These are phyloP conservation scores for Platorchestia sp. DNA, from an alignment of 1,140 invertebrate genomes.

Conservation along the genomic window DNA sequence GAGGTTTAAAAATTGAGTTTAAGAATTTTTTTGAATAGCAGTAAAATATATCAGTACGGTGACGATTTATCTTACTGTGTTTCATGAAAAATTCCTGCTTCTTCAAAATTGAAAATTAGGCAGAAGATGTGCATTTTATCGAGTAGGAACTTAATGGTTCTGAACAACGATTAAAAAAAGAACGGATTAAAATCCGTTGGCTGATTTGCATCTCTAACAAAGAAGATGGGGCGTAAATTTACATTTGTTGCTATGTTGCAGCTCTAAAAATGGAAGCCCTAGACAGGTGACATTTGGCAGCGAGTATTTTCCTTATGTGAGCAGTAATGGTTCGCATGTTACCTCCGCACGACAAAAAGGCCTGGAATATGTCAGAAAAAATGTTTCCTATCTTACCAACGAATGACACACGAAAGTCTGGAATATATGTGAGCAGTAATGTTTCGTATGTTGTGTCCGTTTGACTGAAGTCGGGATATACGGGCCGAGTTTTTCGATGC, in stretches of 20 bases:
- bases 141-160: background rate
- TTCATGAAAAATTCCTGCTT: background rate
- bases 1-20: background rate
- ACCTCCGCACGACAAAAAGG: background rate
- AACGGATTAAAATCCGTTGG: background rate
- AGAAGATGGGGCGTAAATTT: background rate
- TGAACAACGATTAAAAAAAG: background rate
- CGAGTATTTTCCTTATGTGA: background rate
- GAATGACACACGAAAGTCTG: no score
- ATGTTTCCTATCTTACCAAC: background rate
- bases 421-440: no score
- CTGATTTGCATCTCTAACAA: background rate
- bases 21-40: background rate
- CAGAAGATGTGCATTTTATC: background rate
- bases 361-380: background rate
- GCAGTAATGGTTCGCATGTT: background rate
- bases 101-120: background rate
- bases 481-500: no score
- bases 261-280: background rate
- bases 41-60: background rate
- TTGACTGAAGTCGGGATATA: no score
- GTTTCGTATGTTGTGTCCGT: no score
- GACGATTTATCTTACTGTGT: background rate
- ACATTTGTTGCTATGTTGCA: background rate
- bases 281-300: background rate